A percentile compares a stretch with the other conserved stretches of the same genome.
Conservation (phyloP, 2,888 invertebrate species). For the Drosophila anceps region DNA sequence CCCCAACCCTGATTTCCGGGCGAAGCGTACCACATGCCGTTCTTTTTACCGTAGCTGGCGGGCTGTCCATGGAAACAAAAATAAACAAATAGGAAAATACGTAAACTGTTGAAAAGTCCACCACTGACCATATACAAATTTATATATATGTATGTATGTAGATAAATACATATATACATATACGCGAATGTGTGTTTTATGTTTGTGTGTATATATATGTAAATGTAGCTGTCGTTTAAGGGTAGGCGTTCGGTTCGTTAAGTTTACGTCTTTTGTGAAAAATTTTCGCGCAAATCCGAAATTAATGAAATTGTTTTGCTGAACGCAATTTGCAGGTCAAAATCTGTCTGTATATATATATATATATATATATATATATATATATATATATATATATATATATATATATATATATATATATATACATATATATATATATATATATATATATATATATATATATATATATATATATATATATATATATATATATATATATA, state of each 20-base stretch:
- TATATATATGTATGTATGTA: no score
- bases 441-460: no score
- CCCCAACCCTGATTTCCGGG: slow-evolving; percentile 87
- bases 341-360: no score
- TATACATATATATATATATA: no score
- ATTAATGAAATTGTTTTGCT: slow-evolving; percentile 80
- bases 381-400: no score
- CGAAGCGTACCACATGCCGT: slow-evolving; percentile 93
- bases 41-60: slow-evolving; percentile 96
- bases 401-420: no score
- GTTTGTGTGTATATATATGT: slow-evolving; percentile 25
- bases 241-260: slow-evolving; percentile 37
- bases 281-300: slow-evolving; percentile 77
- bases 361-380: no score
- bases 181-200: slow-evolving; percentile 5
- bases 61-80: slow-evolving; percentile 87
- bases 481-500: no score
- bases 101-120: slow-evolving; percentile 49
- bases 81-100: slow-evolving; percentile 51
- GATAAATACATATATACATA: slow-evolving; percentile 13
- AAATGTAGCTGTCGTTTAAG: slow-evolving; percentile 20
- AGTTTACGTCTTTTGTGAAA: slow-evolving; percentile 57
- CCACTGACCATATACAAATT: slow-evolving; percentile 19
- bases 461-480: no score
- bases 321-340: slow-evolving; percentile 61